These are phyloP conservation scores for Atrichornis clamosus DNA, from an alignment of 2,113 vertebrate genomes.

Conservation along the genomic window DNA sequence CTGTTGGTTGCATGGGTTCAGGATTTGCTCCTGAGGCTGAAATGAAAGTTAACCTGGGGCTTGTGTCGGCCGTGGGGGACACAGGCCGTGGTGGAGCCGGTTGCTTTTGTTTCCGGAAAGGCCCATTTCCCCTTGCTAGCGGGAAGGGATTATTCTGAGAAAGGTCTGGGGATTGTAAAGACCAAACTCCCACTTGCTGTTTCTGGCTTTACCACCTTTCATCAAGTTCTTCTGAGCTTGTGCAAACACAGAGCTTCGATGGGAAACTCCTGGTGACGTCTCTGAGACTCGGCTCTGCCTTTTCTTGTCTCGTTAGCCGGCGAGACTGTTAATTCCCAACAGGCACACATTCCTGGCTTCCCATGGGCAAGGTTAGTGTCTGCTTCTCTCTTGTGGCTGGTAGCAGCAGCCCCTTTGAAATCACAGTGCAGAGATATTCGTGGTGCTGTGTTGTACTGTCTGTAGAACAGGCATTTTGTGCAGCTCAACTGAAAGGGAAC, in stretches of 20 bases:
- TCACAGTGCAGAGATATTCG: fast-evolving
- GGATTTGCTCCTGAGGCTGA: not conserved
- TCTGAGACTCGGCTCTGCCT: not conserved
- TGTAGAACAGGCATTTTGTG: not conserved
- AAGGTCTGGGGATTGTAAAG: not conserved
- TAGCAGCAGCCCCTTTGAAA: not conserved
- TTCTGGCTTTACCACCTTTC: not conserved
- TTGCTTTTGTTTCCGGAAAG: not conserved
- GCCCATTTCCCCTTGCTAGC: not conserved
- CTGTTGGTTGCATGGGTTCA: not conserved
- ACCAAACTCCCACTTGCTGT: not conserved
- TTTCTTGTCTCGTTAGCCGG: not conserved
- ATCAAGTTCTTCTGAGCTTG: not conserved
- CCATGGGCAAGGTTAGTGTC: not conserved
- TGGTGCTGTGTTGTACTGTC: not conserved
- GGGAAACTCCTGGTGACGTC: not conserved
- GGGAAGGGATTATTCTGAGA: not conserved
- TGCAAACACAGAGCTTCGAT: fast-evolving
- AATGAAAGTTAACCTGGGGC: not conserved
- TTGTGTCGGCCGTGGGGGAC: not conserved
- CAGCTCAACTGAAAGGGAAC: not conserved
- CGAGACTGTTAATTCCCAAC: not conserved
- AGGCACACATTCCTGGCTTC: not conserved
- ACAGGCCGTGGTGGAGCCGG: fast-evolving
- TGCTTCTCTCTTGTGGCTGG: not conserved